These are phyloP conservation scores for Steinernema carpocapsae DNA, from an alignment of 2,888 invertebrate genomes.

Conservation along the genomic window DNA sequence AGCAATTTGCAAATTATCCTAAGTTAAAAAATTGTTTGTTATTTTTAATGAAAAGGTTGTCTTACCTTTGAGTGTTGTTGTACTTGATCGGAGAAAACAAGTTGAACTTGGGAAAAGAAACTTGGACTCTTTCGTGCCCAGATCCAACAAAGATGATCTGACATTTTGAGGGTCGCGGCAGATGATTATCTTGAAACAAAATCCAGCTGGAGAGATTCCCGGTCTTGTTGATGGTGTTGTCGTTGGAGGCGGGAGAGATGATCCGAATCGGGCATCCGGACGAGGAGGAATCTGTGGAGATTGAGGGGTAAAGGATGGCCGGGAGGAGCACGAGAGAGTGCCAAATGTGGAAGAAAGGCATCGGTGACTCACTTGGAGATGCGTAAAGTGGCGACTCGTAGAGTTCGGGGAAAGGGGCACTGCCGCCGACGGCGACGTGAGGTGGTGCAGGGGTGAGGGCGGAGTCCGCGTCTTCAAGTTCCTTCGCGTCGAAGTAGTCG, in stretches of 20 bases:
- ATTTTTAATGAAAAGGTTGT: too few relatives aligned
- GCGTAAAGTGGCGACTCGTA: background rate
- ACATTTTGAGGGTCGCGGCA: conserved; percentile 42
- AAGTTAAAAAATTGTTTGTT: too few relatives aligned
- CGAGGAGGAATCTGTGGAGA: conserved; percentile 6
- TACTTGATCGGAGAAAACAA: conserved; percentile 53
- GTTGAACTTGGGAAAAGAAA: conserved; percentile 66
- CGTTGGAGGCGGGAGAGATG: conserved; percentile 19
- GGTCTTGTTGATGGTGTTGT: conserved; percentile 16
- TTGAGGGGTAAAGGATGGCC: conserved; percentile 12
- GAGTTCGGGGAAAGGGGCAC: conserved; percentile 2
- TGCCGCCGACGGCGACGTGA: background rate
- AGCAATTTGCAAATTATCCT: too few relatives aligned
- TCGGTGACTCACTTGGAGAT: conserved; percentile 14
- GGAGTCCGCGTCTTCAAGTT: too few relatives aligned
- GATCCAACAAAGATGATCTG: conserved; percentile 57
- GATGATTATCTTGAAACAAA: background rate
- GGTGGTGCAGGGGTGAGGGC: background rate
- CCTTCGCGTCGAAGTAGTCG: conserved; percentile 13
- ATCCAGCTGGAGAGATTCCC: conserved; percentile 17
- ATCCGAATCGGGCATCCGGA: conserved; percentile 9
- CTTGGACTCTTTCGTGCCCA: conserved; percentile 60
- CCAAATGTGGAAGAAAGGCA: conserved; percentile 17
- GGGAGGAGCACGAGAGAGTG: conserved; percentile 18
- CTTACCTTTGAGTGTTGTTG: conserved; percentile 48